A percentile compares a stretch with the other conserved stretches of the same genome.
Conservation (phyloP, 37 sponge, comb jelly and placozoan species). For the Cliona cf. orientalis region DNA sequence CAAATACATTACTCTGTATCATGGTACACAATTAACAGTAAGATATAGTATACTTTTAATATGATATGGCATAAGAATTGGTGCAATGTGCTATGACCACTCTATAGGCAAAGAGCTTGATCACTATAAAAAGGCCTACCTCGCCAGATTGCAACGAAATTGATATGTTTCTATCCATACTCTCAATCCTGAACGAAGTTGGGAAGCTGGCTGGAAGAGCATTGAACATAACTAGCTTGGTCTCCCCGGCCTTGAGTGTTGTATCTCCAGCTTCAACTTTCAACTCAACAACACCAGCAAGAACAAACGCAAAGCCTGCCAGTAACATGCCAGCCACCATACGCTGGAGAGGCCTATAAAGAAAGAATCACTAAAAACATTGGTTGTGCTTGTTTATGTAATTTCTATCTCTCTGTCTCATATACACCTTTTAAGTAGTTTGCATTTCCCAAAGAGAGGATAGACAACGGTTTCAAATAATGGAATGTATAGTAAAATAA, state of each 20-base stretch:
- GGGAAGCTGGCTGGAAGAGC: too few relatives aligned
- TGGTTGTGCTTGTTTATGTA: too few relatives aligned
- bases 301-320: slow-evolving; percentile 85
- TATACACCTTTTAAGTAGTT: slow-evolving; percentile 63
- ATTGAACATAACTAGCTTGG: slow-evolving; percentile 26
- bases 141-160: too few relatives aligned
- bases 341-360: slow-evolving; percentile 89
- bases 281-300: slow-evolving; percentile 89
- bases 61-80: too few relatives aligned
- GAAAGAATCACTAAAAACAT: too few relatives aligned
- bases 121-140: neutral
- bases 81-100: too few relatives aligned
- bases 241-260: slow-evolving; percentile 23
- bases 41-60: too few relatives aligned
- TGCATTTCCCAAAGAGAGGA: slow-evolving; percentile 75
- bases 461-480: slow-evolving; percentile 92
- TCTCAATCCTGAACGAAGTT: too few relatives aligned
- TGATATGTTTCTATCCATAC: too few relatives aligned
- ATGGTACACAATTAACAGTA: too few relatives aligned
- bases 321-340: slow-evolving; percentile 91
- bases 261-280: slow-evolving; percentile 33
- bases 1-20: too few relatives aligned
- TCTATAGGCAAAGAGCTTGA: neutral
- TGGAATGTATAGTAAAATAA: slow-evolving; percentile 94
- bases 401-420: too few relatives aligned